Percentiles rank a stretch among this genome's conserved stretches.
Evolutionary conservation across 2,113 vertebrate genomes (phyloP).

Genomic region (Nannospalax galili): DNA sequence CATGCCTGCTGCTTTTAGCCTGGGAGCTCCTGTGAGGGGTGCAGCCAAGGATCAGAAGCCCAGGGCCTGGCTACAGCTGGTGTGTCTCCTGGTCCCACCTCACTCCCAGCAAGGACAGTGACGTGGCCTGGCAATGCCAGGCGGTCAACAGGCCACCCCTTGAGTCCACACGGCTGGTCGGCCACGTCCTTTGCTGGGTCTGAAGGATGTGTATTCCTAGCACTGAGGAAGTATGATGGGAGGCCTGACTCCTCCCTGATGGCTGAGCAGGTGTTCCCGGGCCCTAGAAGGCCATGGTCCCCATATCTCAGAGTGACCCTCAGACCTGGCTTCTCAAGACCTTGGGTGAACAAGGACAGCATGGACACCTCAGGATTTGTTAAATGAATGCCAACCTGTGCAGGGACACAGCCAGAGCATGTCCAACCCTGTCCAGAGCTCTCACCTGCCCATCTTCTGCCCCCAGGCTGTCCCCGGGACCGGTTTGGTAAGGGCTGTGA

Average conservation of each 20-base stretch:
- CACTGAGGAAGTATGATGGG: neutral
- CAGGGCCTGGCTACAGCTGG: neutral
- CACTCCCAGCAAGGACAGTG: neutral
- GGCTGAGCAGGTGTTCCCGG: too few relatives aligned
- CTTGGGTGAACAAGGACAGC: rapidly evolving
- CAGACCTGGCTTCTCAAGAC: too few relatives aligned
- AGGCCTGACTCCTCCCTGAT: too few relatives aligned
- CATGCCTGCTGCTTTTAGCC: too few relatives aligned
- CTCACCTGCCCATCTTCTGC: rapidly evolving
- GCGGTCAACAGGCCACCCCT: neutral
- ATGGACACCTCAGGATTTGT: rapidly evolving
- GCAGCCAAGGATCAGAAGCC: too few relatives aligned
- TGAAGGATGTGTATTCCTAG: neutral
- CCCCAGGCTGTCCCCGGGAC: slow-evolving; percentile 88
- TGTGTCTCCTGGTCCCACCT: rapidly evolving
- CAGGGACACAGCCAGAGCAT: too few relatives aligned
- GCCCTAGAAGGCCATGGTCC: neutral
- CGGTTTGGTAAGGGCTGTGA: slow-evolving; percentile 88
- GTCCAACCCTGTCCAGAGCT: neutral
- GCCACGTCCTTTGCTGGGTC: neutral
- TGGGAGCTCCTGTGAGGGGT: rapidly evolving
- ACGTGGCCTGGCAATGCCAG: rapidly evolving
- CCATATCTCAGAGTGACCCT: neutral
- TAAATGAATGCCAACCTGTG: neutral
- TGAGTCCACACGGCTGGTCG: rapidly evolving